Base-by-base conservation (phyloP, 2,797 vertebrate species). In the Phoeniculus purpureus region DNA sequence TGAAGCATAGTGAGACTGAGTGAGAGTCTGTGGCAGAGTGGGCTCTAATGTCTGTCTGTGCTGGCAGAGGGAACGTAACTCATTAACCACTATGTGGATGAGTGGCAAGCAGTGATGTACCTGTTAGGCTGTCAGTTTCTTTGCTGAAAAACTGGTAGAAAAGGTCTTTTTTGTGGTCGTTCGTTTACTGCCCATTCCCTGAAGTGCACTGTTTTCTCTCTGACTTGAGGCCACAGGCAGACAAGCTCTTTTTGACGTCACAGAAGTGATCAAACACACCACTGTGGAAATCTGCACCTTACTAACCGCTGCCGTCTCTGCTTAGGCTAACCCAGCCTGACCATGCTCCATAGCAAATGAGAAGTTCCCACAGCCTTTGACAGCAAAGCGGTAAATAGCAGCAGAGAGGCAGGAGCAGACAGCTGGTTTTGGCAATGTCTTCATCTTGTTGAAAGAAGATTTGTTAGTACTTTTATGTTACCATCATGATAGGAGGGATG, bases 401-500 rank as follows among this genome's bases (percentile, higher is more conserved):
- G 58, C 58, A 64, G 65, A 88, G 55, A 82, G 40, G 56, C 25
- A 68, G 60, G 47, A 65, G n/a, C 54, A 59, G 14, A 47, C 18
- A 58, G 20, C 40, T 80, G 66, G 10, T 66, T 82, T 34, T 34
- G 60, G 12, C 43, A 43, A n/a, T 15, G 5, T 23, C 37, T 78
- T 81, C 7, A 0, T 47, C 26, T 55, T 72, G 27, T 37, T 75
- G 56, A 81, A 92, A 27, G 27, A 73, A 81, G 47, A 32, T 79
- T 73, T 84, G 31, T 81, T 70, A 54, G 47, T 81, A 31, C 17
- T 81, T 81, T 8, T 4, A 0, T 19, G 1, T 51, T 85, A n/a
- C 20, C 56, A 20, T 21, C 5, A 0, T 20, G 52, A 27, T 48
- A 12, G 0, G 7, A 77, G 61, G 11, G 45, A 10, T 26, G 1